Evolutionary conservation across 2,888 invertebrate species (phyloP).

Genomic region (Tipula unca): DNA sequence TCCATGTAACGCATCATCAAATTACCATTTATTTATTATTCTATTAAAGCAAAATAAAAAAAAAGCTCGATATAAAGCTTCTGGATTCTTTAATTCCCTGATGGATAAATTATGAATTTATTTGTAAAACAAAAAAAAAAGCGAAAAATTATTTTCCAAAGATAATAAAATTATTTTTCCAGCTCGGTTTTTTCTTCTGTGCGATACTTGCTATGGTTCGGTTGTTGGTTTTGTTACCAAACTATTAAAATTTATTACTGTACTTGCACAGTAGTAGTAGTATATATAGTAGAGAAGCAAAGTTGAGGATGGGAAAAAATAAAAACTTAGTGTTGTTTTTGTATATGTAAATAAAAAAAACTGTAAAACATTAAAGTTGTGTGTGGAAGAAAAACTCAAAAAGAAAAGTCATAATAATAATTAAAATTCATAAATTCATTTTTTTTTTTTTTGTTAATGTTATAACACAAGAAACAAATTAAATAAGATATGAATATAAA

Average conservation of each 20-base stretch:
- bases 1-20: not conserved
- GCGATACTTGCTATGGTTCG: not conserved
- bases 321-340: not conserved
- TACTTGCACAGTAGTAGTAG: not conserved
- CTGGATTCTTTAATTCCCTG: not conserved
- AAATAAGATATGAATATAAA: not conserved
- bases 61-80: not conserved
- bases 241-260: not conserved
- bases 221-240: not conserved
- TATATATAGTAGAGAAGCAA: not conserved
- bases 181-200: not conserved
- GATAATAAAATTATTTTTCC: conserved; percentile 8
- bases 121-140: not conserved
- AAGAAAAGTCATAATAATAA: conserved; percentile 4
- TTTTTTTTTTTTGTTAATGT: not conserved
- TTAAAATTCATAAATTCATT: not conserved
- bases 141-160: not conserved
- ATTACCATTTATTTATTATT: not conserved
- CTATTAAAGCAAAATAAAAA: not conserved
- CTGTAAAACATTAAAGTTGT: not conserved
- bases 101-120: conserved; percentile 14
- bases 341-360: not conserved
- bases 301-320: not conserved
- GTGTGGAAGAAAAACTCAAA: not conserved
- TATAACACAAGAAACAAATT: conserved; percentile 8